Evolutionary conservation across 2,113 vertebrate species (phyloP).

Genomic region (Solea solea): DNA sequence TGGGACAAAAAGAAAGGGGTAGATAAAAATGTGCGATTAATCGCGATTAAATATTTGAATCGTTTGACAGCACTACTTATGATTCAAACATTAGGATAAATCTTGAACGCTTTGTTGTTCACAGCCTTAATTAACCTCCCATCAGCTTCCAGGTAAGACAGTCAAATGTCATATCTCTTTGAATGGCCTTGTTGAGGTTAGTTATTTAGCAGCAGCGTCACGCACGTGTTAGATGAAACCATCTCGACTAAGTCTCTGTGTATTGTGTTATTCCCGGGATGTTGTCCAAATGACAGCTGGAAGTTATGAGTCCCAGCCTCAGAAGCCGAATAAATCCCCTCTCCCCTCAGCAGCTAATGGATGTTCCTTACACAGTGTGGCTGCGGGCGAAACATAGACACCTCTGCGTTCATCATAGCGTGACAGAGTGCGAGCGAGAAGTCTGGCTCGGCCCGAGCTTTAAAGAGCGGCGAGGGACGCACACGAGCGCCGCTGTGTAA

Average conservation of each 20-base stretch:
- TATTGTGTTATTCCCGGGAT: conserved; percentile 14
- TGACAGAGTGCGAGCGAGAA: conserved; percentile 11
- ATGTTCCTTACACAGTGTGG: conserved; percentile 17
- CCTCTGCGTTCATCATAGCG: conserved; percentile 31
- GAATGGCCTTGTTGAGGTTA: neutral
- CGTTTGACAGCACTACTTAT: too few species aligned
- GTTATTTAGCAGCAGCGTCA: neutral
- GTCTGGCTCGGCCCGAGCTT: conserved; percentile 1
- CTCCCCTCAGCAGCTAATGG: conserved; percentile 41
- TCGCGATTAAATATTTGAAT: too few species aligned
- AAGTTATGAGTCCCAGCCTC: conserved; percentile 33
- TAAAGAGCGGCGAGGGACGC: conserved; percentile 31
- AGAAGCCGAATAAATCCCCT: conserved; percentile 19
- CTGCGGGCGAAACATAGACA: conserved; percentile 21
- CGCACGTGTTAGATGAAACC: neutral
- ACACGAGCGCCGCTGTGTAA: neutral
- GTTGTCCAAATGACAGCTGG: conserved; percentile 40
- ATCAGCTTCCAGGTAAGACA: neutral
- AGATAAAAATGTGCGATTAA: too few species aligned
- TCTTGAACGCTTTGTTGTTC: neutral
- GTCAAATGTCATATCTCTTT: neutral
- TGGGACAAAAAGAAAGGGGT: too few species aligned
- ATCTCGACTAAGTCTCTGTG: conserved; percentile 2
- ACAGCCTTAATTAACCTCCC: neutral
- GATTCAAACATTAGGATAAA: neutral